Evolutionary conservation across 2,113 vertebrate genomes (phyloP).

Genomic region (Penelope pileata): DNA sequence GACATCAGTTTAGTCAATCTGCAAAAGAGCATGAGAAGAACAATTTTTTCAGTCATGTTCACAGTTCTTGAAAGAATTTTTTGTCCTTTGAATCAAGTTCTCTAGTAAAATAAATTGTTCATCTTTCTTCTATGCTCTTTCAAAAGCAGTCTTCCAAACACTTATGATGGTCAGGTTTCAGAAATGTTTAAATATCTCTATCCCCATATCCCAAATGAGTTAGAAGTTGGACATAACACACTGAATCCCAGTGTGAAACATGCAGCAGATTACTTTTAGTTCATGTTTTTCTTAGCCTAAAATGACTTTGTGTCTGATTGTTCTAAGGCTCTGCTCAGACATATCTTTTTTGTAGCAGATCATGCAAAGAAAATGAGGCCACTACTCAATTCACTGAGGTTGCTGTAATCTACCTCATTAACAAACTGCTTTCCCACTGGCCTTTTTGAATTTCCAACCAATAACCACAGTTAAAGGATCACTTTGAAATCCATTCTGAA

Average conservation of each 20-base stretch:
- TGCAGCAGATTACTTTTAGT: neutral
- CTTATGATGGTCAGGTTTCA: neutral
- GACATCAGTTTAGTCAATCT: neutral
- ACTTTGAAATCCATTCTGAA: conserved; percentile 12
- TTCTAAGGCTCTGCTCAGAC: neutral
- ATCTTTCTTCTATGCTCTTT: neutral
- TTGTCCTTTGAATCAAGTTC: neutral
- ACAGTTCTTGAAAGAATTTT: neutral
- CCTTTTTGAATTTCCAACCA: neutral
- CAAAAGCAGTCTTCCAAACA: neutral
- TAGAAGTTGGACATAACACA: neutral
- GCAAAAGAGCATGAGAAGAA: neutral
- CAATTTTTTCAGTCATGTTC: neutral
- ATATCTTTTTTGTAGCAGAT: neutral
- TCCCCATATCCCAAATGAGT: neutral
- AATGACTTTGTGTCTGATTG: neutral
- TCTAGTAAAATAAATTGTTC: neutral
- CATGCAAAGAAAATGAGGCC: neutral
- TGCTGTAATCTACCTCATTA: neutral
- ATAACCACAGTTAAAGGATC: conserved; percentile 16
- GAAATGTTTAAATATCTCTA: neutral
- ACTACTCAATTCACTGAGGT: neutral
- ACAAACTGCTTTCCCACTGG: neutral
- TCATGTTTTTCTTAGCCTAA: neutral
- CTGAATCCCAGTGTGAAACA: neutral